phyloP scores from a whole-genome alignment of 1,140 invertebrate genomes.

The Trachelipus rathkii region DNA sequence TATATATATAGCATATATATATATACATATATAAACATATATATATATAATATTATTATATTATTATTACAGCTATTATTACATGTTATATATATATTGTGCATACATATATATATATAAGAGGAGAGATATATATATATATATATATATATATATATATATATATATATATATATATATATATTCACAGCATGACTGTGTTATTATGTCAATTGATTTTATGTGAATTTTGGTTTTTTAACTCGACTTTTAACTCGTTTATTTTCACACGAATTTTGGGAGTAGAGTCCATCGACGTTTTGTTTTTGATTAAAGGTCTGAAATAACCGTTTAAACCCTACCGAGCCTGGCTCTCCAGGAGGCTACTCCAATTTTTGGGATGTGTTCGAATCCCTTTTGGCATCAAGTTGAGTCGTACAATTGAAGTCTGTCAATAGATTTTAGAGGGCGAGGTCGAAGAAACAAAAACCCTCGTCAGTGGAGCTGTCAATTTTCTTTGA shows the following conservation, averaged over 20 bases:
- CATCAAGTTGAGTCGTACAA: background rate
- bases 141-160: slow-evolving; percentile 1
- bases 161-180: background rate
- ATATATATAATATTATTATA: too few relatives aligned
- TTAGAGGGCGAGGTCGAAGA: background rate
- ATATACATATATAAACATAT: too few relatives aligned
- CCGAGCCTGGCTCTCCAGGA: background rate
- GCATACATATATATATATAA: background rate
- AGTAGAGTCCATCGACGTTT: background rate
- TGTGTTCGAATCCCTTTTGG: background rate
- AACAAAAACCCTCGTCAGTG: background rate
- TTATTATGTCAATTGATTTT: background rate
- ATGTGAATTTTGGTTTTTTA: background rate
- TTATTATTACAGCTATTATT: too few relatives aligned
- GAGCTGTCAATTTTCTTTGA: slow-evolving; percentile 10
- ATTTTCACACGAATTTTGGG: background rate
- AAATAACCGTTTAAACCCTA: slow-evolving; percentile 4
- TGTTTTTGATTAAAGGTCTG: background rate
- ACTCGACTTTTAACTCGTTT: background rate
- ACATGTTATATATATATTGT: background rate
- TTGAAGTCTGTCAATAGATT: slow-evolving; percentile 10
- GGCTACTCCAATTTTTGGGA: background rate
- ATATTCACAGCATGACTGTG: background rate
- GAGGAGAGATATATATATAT: background rate
- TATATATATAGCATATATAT: too few relatives aligned